These are phyloP conservation scores for Paramisgurnus dabryanus DNA, from an alignment of 2,113 vertebrate species.

Conservation along the genomic window DNA sequence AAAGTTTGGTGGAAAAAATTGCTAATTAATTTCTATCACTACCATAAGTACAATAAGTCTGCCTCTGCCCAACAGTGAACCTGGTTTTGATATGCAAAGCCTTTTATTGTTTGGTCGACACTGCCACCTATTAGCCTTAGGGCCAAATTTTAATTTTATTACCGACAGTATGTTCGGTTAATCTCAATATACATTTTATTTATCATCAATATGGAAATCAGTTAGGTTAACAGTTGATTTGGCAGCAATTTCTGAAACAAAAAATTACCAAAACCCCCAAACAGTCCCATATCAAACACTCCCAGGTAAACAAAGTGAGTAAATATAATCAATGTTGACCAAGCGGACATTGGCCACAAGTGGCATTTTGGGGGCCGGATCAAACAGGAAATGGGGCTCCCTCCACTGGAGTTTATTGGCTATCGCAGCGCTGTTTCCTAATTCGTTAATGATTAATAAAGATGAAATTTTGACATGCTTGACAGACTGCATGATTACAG, in stretches of 20 bases:
- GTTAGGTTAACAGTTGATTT: not conserved
- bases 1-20: no score
- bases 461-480: conserved; percentile 50
- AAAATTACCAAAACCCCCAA: not conserved
- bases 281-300: not conserved
- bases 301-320: conserved; percentile 13
- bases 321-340: conserved; percentile 53
- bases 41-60: no score
- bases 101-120: no score
- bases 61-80: no score
- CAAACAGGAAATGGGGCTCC: not conserved
- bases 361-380: not conserved
- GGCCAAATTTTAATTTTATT: no score
- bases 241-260: not conserved
- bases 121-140: no score
- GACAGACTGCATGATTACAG: conserved; percentile 63
- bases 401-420: conserved; percentile 55
- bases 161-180: no score
- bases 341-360: conserved; percentile 61
- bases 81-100: no score
- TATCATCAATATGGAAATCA: no score
- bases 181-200: no score
- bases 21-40: no score
- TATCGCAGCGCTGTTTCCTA: conserved; percentile 56
- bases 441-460: conserved; percentile 71